Base-by-base conservation (phyloP, 2,888 invertebrate species). In the Stomorhina lunata region DNA sequence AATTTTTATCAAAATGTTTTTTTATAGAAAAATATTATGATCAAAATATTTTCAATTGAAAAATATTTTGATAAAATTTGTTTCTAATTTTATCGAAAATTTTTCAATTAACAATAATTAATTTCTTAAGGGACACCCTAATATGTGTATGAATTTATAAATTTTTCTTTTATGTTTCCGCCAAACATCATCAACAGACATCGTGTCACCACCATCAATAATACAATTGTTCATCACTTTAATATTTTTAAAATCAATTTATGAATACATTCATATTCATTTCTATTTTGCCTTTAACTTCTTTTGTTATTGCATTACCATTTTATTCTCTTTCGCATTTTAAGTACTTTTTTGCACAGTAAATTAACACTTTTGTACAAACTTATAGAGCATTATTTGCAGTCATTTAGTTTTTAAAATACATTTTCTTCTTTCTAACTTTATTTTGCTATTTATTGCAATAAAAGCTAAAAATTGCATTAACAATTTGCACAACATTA, bases 151-250 rank as follows among this genome's bases (percentile, higher is more conserved):
- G 6, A 7, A 15, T 43, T 5, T 43, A 43, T n/a, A n/a, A n/a
- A 7, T 2, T 17, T 2, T 2, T 15, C 7, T 17, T 43, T 17
- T 43, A 17, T 17, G 17, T 43, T 17, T 43, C 43, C 43, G 43
- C 17, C 17, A n/a, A 1, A 4, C 43, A 43, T 17, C 17, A 43
- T 0, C 43, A 20, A 17, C 29, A 63, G 29, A 45, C 63, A 45
- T 29, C 43, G 17, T 45, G 63, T n/a, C 17, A 63, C 9, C 63
- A 43, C 43, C 17, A n/a, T n/a, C n/a, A n/a, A n/a, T n/a, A 63
- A 25, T 27, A 63, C 63, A 27, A 45, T 27, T 61, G 37, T 25
- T 17, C n/a, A 22, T 32, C 59, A 37, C 34, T 59, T 61, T 22
- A n/a, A n/a, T n/a, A 12, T 15, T 9, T 61, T 61, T 9, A 25